A percentile compares a stretch with the other conserved stretches of the same genome.
phyloP scores from a whole-genome alignment of 92 coral and sea anemone genomes.

The Palythoa grandis region DNA sequence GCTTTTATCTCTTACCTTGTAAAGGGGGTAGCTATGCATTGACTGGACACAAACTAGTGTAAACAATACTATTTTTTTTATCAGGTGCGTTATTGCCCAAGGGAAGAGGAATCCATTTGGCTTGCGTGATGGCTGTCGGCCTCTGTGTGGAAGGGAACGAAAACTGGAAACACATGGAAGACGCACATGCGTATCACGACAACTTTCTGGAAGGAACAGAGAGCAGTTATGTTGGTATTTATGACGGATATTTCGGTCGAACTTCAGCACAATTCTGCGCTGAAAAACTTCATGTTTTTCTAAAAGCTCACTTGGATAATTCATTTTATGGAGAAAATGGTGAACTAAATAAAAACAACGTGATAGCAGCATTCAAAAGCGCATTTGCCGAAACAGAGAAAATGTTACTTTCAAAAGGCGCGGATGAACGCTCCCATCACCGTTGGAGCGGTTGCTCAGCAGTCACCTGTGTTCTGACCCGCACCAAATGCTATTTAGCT shows the following conservation, averaged over 20 bases:
- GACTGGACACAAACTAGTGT: too few species aligned
- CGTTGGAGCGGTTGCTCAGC: slow-evolving; percentile 99
- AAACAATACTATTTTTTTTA: not conserved
- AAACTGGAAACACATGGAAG: slow-evolving; percentile 77
- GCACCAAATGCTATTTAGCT: slow-evolving; percentile 78
- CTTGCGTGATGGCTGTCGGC: slow-evolving; percentile 72
- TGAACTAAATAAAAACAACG: slow-evolving; percentile 43
- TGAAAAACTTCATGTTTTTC: slow-evolving; percentile 73
- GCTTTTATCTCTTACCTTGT: too few species aligned
- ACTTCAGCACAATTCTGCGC: slow-evolving; percentile 81
- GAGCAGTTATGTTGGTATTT: slow-evolving; percentile 81
- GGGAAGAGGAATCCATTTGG: slow-evolving; percentile 56
- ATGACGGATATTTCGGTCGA: slow-evolving; percentile 92
- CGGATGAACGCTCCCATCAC: slow-evolving; percentile 74
- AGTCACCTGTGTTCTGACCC: slow-evolving; percentile 84
- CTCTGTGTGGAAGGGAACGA: slow-evolving; percentile 85
- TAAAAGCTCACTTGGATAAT: slow-evolving; percentile 67
- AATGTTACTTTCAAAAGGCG: slow-evolving; percentile 57
- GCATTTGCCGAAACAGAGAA: slow-evolving; percentile 77
- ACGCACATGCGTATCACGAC: slow-evolving; percentile 70
- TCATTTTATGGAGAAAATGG: slow-evolving; percentile 33
- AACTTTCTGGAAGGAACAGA: slow-evolving; percentile 63
- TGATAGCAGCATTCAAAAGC: slow-evolving; percentile 69
- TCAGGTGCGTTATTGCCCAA: slow-evolving; percentile 58
- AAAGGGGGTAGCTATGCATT: too few species aligned